Percentiles rank a stretch among this genome's conserved stretches.
Evolutionary conservation across 2,888 invertebrate genomes (phyloP).

Genomic region (Ochropacha duplaris): DNA sequence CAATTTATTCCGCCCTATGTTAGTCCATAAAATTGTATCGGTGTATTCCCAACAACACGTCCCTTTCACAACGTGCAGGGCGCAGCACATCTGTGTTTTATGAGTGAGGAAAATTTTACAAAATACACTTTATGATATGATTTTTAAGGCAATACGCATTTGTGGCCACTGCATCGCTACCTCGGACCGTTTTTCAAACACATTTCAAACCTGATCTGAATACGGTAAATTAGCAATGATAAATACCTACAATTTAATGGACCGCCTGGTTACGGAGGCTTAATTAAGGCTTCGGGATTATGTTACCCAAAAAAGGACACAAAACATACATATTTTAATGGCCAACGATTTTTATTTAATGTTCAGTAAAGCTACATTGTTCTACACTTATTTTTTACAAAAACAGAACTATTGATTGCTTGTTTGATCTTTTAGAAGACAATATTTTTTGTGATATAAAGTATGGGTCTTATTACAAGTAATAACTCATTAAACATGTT

Average conservation of each 20-base stretch:
- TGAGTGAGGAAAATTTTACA: slow-evolving; percentile 20
- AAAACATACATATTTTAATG: slow-evolving; percentile 34
- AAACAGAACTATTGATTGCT: no score
- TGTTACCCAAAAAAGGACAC: slow-evolving; percentile 38
- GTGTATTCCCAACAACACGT: slow-evolving; percentile 2
- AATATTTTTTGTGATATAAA: no score
- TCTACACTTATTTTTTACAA: no score
- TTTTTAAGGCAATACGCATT: slow-evolving; percentile 24
- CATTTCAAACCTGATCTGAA: slow-evolving; percentile 41
- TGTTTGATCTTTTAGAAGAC: no score
- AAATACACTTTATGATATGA: slow-evolving; percentile 20
- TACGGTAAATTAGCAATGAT: slow-evolving; percentile 48
- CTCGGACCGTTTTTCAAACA: slow-evolving; percentile 23
- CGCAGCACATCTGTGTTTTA: slow-evolving; percentile 2
- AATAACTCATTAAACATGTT: no score
- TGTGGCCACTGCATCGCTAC: slow-evolving; percentile 15
- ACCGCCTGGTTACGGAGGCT: slow-evolving; percentile 40
- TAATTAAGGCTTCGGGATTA: slow-evolving; percentile 46
- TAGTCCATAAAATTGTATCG: slow-evolving; percentile 4
- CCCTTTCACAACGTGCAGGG: neutral
- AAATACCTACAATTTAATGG: slow-evolving; percentile 45
- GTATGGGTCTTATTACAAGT: no score
- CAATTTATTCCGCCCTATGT: slow-evolving; percentile 4
- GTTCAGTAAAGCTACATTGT: no score
- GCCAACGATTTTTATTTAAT: slow-evolving; percentile 11